Conservation (phyloP, 2,888 invertebrate genomes). For the Microctonus hyperodae region DNA sequence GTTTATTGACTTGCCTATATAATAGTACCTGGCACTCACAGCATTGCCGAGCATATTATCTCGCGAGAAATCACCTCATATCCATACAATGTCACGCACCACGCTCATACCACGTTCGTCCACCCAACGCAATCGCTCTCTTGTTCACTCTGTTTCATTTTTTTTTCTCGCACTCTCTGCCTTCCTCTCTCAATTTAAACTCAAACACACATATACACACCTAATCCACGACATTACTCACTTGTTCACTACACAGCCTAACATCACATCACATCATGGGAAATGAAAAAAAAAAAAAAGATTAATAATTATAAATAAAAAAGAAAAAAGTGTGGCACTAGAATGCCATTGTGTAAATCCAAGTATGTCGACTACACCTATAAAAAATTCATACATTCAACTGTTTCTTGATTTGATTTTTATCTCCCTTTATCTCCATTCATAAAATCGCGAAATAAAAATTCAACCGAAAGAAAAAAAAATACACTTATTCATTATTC, state of each 20-base stretch:
- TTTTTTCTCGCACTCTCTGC: background rate
- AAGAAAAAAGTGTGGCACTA: constrained; percentile 36
- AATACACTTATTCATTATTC: constrained; percentile 6
- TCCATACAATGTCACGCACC: constrained; percentile 63
- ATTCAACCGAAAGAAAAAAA: background rate
- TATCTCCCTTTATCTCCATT: constrained; percentile 22
- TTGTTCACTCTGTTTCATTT: constrained; percentile 6
- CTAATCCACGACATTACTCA: constrained; percentile 14
- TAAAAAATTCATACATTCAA: background rate
- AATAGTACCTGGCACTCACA: background rate
- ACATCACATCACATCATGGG: background rate
- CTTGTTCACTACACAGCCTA: background rate
- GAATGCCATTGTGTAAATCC: constrained; percentile 35
- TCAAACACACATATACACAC: constrained; percentile 14
- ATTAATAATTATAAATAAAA: background rate
- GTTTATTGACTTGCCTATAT: constrained; percentile 1
- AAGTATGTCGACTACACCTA: constrained; percentile 34
- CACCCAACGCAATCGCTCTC: constrained; percentile 22
- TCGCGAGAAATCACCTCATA: constrained; percentile 58
- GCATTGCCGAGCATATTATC: constrained; percentile 42
- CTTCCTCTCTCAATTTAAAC: constrained; percentile 1
- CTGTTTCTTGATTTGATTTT: constrained; percentile 16
- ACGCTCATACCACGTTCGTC: constrained; percentile 41
- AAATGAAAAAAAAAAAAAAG: constrained; percentile 5
- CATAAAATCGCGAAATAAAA: constrained; percentile 25